Conservation (phyloP, 2,113 vertebrate genomes). For the Halcyon malimbica region DNA sequence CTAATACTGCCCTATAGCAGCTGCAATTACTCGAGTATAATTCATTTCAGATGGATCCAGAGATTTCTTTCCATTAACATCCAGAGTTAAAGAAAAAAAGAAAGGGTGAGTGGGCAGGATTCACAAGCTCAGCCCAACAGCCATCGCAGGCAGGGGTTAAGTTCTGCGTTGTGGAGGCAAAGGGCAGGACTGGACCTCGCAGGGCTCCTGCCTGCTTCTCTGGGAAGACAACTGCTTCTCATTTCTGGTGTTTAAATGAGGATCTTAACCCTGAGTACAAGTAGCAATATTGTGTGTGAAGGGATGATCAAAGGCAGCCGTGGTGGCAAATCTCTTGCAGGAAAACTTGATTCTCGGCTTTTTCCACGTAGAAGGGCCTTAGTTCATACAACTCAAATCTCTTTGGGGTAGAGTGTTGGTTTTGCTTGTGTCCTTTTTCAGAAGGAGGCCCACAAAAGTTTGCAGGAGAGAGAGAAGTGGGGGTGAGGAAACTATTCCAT, state of each 20-base stretch:
- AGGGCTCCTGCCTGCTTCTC: background rate
- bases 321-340: background rate
- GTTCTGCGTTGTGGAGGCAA: background rate
- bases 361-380: background rate
- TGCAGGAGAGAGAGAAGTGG: background rate
- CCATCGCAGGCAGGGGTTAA: background rate
- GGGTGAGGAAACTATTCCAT: background rate
- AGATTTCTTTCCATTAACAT: conserved; percentile 40
- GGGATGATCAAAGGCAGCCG: background rate
- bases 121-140: background rate
- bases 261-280: background rate
- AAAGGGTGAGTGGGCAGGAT: background rate
- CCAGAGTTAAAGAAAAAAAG: background rate
- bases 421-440: background rate
- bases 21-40: conserved; percentile 58
- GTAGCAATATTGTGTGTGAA: background rate
- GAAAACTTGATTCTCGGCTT: background rate
- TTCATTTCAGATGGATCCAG: conserved; percentile 56
- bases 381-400: background rate
- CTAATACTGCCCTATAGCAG: conserved; percentile 48
- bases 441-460: background rate
- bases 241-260: background rate
- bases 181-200: background rate
- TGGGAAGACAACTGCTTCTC: background rate
- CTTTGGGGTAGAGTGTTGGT: accelerated